Evolutionary conservation across 2,888 invertebrate genomes (phyloP).

Genomic region (Synergus umbraculus): DNA sequence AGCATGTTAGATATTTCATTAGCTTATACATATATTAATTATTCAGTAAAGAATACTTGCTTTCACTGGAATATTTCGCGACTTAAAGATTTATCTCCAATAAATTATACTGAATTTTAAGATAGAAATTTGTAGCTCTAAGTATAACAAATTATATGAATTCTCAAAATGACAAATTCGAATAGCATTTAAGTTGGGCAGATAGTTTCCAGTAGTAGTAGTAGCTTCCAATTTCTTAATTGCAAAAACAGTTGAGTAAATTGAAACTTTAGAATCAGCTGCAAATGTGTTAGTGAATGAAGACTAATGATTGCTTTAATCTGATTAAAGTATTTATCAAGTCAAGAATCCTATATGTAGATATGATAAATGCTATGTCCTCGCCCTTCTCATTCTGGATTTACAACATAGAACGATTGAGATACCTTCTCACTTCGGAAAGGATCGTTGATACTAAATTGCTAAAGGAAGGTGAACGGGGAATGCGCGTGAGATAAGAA

Average conservation of each 20-base stretch:
- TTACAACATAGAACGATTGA: conserved; percentile 30
- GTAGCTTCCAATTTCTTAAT: background rate
- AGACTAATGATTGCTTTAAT: background rate
- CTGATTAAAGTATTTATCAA: background rate
- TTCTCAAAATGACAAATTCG: too few relatives aligned
- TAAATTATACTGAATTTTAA: too few relatives aligned
- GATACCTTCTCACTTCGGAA: conserved; percentile 30
- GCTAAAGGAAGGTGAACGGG: conserved; percentile 34
- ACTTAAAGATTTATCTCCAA: too few relatives aligned
- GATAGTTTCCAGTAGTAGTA: too few relatives aligned
- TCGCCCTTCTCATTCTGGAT: conserved; percentile 18
- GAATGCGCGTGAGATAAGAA: conserved; percentile 38
- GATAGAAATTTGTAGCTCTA: too few relatives aligned
- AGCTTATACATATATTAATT: background rate
- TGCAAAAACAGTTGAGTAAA: background rate
- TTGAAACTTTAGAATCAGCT: background rate
- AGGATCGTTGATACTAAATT: conserved; percentile 27
- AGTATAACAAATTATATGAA: too few relatives aligned
- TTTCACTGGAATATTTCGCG: too few relatives aligned
- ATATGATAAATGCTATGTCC: background rate
- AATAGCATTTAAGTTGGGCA: too few relatives aligned
- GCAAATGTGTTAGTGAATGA: background rate
- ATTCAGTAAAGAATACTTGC: too few relatives aligned
- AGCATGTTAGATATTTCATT: background rate
- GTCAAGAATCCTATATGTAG: background rate